Conservation (phyloP, 37 sponge, comb jelly and placozoan genomes). For the Tethya wilhelma region DNA sequence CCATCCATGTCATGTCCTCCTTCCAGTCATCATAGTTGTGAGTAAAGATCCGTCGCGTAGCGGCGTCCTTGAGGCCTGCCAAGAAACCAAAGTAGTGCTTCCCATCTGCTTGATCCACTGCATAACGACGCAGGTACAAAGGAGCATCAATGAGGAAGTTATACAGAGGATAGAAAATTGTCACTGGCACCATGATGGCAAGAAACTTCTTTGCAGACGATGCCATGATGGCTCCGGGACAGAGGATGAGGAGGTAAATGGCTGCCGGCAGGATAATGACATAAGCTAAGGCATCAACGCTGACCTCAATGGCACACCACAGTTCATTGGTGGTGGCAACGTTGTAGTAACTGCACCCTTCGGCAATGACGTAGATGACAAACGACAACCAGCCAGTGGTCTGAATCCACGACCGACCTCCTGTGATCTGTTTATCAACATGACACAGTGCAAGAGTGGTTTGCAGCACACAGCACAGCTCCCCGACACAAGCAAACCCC, state of each 20-base stretch:
- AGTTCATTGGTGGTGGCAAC: slow-evolving; percentile 11
- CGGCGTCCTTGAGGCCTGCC: slow-evolving; percentile 7
- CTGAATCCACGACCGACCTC: slow-evolving; percentile 17
- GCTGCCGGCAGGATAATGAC: slow-evolving; percentile 8
- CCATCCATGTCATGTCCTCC: slow-evolving; percentile 27
- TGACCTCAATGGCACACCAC: slow-evolving; percentile 17
- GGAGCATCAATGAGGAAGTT: slow-evolving; percentile 18
- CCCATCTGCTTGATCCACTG: slow-evolving; percentile 3
- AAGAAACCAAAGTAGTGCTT: slow-evolving; percentile 25
- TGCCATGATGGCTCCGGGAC: neutral
- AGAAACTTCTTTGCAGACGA: slow-evolving; percentile 21
- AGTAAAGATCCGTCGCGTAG: slow-evolving; percentile 13
- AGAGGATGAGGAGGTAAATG: neutral
- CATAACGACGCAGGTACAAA: slow-evolving; percentile 24
- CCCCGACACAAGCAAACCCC: slow-evolving; percentile 17
- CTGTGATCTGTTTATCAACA: slow-evolving; percentile 9
- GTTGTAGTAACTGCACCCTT: slow-evolving; percentile 16
- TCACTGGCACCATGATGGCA: slow-evolving; percentile 8
- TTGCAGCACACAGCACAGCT: slow-evolving; percentile 8
- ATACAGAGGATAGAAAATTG: neutral
- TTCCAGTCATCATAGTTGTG: slow-evolving; percentile 13
- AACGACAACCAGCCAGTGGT: slow-evolving; percentile 20
- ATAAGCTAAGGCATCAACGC: slow-evolving; percentile 1
- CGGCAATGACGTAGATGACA: slow-evolving; percentile 14
- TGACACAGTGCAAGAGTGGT: slow-evolving; percentile 14